Evolutionary conservation across 1,140 invertebrate species (phyloP).

Genomic region (Trichomalopsis sarcophagae): DNA sequence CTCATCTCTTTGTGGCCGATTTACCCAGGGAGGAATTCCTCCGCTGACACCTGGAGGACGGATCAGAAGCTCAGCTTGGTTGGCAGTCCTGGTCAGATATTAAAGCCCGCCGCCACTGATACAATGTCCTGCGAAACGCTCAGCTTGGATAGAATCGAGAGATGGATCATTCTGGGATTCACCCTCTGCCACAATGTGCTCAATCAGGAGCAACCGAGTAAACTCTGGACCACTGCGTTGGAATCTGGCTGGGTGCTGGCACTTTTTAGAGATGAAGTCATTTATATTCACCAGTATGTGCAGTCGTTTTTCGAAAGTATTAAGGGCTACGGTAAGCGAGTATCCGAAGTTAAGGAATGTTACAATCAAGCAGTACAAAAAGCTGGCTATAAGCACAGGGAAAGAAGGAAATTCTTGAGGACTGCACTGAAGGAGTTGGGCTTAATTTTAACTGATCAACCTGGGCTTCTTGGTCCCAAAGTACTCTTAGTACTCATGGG

Average conservation of each 20-base stretch:
- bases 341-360: conserved; percentile 96
- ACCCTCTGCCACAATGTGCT: conserved; percentile 92
- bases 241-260: conserved; percentile 96
- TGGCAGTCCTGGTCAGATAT: conserved; percentile 90
- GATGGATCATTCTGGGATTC: conserved; percentile 97
- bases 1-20: conserved; percentile 91
- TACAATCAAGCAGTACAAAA: conserved; percentile 93
- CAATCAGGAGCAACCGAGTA: conserved; percentile 86
- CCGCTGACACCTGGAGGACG: conserved; percentile 94
- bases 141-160: conserved; percentile 95
- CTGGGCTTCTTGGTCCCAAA: conserved; percentile 96
- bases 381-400: conserved; percentile 92
- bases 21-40: conserved; percentile 92
- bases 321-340: conserved; percentile 94
- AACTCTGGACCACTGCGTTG: conserved; percentile 93
- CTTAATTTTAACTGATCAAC: conserved; percentile 97
- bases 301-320: conserved; percentile 95
- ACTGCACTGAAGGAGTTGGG: conserved; percentile 96
- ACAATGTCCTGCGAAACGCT: conserved; percentile 98
- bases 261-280: conserved; percentile 97
- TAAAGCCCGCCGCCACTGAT: conserved; percentile 96
- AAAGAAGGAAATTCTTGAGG: conserved; percentile 96
- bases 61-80: conserved; percentile 96
- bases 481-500: conserved; percentile 98
- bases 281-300: conserved; percentile 96